Conservation (phyloP, 2,113 vertebrate species). For the Phylloscopus trochilus region DNA sequence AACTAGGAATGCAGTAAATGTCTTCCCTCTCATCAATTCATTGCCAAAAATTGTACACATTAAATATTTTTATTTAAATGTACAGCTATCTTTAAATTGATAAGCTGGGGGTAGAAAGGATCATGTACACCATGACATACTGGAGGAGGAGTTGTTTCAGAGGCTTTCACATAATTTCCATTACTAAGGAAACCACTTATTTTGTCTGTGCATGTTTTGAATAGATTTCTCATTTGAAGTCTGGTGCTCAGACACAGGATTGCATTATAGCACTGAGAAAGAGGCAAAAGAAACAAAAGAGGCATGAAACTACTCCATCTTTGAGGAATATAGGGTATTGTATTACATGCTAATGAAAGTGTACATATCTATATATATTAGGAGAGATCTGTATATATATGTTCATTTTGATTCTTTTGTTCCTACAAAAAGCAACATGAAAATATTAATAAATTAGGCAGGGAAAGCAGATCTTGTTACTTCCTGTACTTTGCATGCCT, state of each 20-base stretch:
- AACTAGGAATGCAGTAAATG: not conserved
- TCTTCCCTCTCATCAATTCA: not conserved
- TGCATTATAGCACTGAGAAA: conserved; percentile 61
- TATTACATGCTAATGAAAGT: not conserved
- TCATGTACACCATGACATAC: not conserved
- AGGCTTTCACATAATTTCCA: conserved; percentile 61
- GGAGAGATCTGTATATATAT: not conserved
- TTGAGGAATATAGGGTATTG: not conserved
- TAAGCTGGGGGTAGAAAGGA: not conserved
- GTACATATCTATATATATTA: not conserved
- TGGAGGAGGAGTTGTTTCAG: conserved; percentile 35
- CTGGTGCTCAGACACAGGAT: conserved; percentile 71
- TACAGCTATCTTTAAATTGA: conserved; percentile 2
- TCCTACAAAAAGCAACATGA: conserved; percentile 12
- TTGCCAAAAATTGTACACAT: not conserved
- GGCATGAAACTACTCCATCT: not conserved
- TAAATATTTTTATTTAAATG: conserved; percentile 5
- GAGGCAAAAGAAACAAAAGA: conserved; percentile 55
- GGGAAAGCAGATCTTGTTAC: conserved; percentile 26
- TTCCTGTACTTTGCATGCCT: not conserved
- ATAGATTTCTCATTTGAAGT: conserved; percentile 79
- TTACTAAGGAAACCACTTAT: conserved; percentile 78
- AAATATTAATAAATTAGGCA: conserved; percentile 1
- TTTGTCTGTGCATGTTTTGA: conserved; percentile 75
- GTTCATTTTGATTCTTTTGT: not conserved